Conservation (phyloP, 2,113 vertebrate species). For the Eublepharis macularius region DNA sequence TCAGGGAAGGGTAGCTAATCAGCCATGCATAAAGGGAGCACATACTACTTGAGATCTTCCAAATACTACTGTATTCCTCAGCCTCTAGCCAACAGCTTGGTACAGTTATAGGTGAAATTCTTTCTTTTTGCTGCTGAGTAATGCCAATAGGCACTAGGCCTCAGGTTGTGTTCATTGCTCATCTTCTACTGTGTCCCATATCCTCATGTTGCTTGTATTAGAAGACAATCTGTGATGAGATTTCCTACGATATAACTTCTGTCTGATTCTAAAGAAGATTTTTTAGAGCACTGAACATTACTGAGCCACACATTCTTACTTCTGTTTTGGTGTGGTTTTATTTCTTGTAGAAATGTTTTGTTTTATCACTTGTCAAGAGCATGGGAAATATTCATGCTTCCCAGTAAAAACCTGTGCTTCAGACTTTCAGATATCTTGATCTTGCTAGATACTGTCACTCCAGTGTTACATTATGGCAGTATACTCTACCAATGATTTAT, state of each 20-base stretch:
- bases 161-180: not conserved
- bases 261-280: not conserved
- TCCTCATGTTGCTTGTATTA: not conserved
- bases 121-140: not conserved
- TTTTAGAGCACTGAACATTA: not conserved
- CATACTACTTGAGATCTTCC: not conserved
- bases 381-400: not conserved
- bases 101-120: not conserved
- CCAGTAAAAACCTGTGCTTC: not conserved
- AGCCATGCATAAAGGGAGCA: too few species aligned
- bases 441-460: not conserved
- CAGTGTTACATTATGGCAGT: not conserved
- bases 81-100: not conserved
- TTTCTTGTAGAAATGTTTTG: not conserved
- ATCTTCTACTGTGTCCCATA: not conserved
- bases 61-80: not conserved
- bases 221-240: too few species aligned
- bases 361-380: not conserved
- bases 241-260: not conserved
- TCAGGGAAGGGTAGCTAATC: too few species aligned
- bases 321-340: slow-evolving; percentile 2
- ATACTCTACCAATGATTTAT: not conserved
- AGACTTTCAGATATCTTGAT: not conserved
- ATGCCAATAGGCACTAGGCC: not conserved
- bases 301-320: not conserved